Evolutionary conservation across 2,113 vertebrate genomes (phyloP), one percentile per base, ranked within the genome.

Genomic region (Sapayoa aenigma): DNA sequence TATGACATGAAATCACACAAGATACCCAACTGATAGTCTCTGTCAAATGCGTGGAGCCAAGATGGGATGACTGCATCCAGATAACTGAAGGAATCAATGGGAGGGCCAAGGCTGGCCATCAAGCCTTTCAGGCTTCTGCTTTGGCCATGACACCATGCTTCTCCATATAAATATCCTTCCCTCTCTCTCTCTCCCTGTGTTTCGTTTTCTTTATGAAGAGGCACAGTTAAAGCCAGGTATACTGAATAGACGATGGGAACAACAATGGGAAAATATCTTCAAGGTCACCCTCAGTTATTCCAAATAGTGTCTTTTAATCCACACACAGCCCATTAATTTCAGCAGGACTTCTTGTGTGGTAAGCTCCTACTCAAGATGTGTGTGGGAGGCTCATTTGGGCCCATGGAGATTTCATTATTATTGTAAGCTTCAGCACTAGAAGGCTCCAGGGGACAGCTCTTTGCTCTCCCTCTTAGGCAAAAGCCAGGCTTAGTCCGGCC

Each of bases 341-440:
- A 85, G 30, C 72, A 71, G 75, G 62, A 60, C 95, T 93, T 47
- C 72, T 85, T 94, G 94, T 93, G 94, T 90, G 94, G 94, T 77
- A 95, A 91, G 50, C 19, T 80, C 59, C 65, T 77, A 84, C 44
- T 30, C 24, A 0, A 93, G 68, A 84, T 67, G 82, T 88, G 91
- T 92, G 94, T 94, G 94, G 89, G 94, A 94, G 75, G 94, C 75
- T 80, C 78, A 39, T 60, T 80, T 67, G 68, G 75, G 87, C 47
- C 90, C 90, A n/a, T 83, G 52, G 87, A 92, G 90, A 88, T 90
- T 91, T 94, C 87, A 69, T 88, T 93, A 87, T 94, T 96, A 90
- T 93, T 93, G 90, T 88, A 86, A 92, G 30, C 59, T 83, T 62
- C 59, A 87, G 55, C 27, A 52, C 66, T 83, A 88, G 88, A 94